Evolutionary conservation across 2,797 vertebrate species (phyloP), one percentile per base, ranked within the genome.

Genomic region (Garrulus glandarius): DNA sequence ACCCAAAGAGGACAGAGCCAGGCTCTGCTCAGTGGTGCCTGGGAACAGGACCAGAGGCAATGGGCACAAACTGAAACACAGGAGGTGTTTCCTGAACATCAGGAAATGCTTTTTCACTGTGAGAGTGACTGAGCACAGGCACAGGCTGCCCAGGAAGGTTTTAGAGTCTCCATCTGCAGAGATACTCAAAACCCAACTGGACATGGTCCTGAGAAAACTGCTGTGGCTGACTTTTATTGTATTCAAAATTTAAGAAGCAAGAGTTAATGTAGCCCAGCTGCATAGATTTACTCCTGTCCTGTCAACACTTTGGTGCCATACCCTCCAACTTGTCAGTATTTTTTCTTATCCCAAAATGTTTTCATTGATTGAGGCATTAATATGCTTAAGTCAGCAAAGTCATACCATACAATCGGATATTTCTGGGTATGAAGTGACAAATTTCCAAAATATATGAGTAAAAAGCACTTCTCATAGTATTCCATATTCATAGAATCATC

Each of bases 81-180:
- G 26, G n/a, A 57, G 3, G 7, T 77, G 24, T 8, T 60, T 26
- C 26, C 10, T 91, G 67, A 53, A 10, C 34, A 52, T 57, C 14
- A 68, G 29, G 13, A 63, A 78, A 47, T 8, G 4, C 18, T 36
- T 87, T 16, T 22, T 52, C 36, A 24, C 22, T 16, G 11, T 32
- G 57, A 78, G 22, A 22, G 12, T 82, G 57, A 41, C 53, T 0
- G 0, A 64, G 20, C 57, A 57, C 10, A 15, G 29, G 14, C 6
- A 4, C 36, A 65, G 29, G 10, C 56, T 91, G 24, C 24, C 14
- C 6, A 13, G 20, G 5, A 12, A 52, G 5, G 6, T 13, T 92
- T 26, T 37, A 10, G 34, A 50, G 14, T 71, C 26, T 88, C 41
- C 16, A 8, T 81, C 47, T 15, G 15, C 7, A 9, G 44, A 84